Conservation (phyloP, 2,113 vertebrate species). For the Ciconia stormi region DNA sequence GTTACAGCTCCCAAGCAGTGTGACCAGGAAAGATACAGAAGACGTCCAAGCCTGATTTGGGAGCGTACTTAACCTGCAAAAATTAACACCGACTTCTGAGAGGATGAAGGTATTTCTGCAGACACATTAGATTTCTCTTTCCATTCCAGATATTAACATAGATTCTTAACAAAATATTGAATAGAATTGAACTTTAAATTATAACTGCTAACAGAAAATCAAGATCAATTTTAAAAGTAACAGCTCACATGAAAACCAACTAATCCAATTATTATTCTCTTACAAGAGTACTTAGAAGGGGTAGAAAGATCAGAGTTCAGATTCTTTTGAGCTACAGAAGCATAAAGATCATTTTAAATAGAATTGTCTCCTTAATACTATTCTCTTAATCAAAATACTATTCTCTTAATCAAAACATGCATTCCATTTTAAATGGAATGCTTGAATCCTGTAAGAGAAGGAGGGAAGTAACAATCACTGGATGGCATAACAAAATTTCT, state of each 20-base stretch:
- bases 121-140: neutral
- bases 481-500: neutral
- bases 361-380: neutral
- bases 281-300: neutral
- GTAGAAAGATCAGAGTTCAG: neutral
- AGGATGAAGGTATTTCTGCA: neutral
- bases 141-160: neutral
- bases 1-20: neutral
- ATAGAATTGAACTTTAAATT: neutral
- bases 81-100: accelerated
- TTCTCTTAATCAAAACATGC: neutral
- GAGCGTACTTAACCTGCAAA: neutral
- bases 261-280: neutral
- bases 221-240: neutral
- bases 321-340: neutral
- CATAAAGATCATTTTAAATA: neutral
- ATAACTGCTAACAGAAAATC: neutral
- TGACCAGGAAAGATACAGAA: neutral
- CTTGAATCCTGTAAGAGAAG: neutral
- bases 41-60: neutral
- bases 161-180: neutral
- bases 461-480: neutral
- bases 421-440: neutral
- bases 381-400: neutral
- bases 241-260: neutral